A percentile compares a stretch with the other conserved stretches of the same genome.
phyloP scores from a whole-genome alignment of 2,113 vertebrate genomes.

The Cyanoderma ruficeps region DNA sequence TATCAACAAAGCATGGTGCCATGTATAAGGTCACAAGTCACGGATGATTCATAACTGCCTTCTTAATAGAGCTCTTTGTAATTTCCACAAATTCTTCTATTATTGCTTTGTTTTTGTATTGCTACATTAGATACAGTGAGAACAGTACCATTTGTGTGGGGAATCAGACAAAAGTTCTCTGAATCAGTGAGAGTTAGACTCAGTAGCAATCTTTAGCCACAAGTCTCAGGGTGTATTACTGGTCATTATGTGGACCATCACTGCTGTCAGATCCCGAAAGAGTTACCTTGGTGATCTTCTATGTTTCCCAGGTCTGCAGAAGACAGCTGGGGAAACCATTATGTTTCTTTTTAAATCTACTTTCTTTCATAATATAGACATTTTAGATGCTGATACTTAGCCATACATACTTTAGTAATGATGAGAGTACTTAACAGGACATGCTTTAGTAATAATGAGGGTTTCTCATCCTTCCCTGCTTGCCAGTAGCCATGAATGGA shows the following conservation, averaged over 20 bases:
- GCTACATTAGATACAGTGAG: background rate
- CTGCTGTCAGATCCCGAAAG: background rate
- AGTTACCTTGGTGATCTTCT: background rate
- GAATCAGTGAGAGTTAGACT: background rate
- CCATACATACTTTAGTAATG: background rate
- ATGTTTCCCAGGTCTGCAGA: background rate
- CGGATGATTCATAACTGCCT: background rate
- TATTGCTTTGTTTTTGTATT: background rate
- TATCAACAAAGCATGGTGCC: background rate
- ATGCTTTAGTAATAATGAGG: background rate
- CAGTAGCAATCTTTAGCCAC: background rate
- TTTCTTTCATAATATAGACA: background rate
- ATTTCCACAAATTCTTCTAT: background rate
- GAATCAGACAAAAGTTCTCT: background rate
- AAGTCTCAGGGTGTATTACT: fast-evolving
- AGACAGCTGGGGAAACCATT: background rate
- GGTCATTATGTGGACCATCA: background rate
- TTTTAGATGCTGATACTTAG: background rate
- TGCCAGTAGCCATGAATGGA: background rate
- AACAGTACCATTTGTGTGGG: background rate
- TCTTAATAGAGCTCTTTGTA: background rate
- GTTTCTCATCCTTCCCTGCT: background rate
- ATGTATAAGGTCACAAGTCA: background rate
- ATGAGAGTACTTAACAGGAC: background rate
- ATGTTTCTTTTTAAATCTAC: background rate